A percentile compares a stretch with the other conserved stretches of the same genome.
Conservation (phyloP, 1,140 invertebrate genomes). For the Ephestia elutella region DNA sequence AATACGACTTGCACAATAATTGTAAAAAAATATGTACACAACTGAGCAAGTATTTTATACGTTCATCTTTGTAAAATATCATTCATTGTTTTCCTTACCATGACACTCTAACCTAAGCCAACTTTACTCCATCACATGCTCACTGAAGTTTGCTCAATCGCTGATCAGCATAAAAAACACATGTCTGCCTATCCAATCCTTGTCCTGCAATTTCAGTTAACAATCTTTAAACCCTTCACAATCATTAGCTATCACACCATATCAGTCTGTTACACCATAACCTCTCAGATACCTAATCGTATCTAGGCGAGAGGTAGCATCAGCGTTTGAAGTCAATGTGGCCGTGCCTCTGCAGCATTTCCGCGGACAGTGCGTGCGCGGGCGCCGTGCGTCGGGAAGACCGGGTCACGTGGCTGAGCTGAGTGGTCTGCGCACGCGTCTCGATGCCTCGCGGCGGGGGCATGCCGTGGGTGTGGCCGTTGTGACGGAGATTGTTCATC, state of each 20-base stretch:
- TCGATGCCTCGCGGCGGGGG: slow-evolving; percentile 31
- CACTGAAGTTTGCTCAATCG: no score
- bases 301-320: slow-evolving; percentile 10
- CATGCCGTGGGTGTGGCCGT: slow-evolving; percentile 36
- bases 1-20: no score
- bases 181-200: no score
- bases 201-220: no score
- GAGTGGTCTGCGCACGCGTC: slow-evolving; percentile 42
- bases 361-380: slow-evolving; percentile 50
- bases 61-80: no score
- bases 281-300: slow-evolving; percentile 7
- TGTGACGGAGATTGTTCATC: slow-evolving; percentile 54
- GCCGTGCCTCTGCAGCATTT: slow-evolving; percentile 58
- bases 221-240: no score
- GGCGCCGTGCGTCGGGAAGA: slow-evolving; percentile 57
- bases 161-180: no score
- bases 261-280: neutral
- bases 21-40: no score
- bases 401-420: slow-evolving; percentile 56
- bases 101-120: no score
- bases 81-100: no score
- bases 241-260: neutral
- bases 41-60: no score
- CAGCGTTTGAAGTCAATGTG: slow-evolving; percentile 53
- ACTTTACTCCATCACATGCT: no score